Evolutionary conservation across 2,113 vertebrate species (phyloP), one percentile per base, ranked within the genome.

Genomic region (Saimiri boliviensis): DNA sequence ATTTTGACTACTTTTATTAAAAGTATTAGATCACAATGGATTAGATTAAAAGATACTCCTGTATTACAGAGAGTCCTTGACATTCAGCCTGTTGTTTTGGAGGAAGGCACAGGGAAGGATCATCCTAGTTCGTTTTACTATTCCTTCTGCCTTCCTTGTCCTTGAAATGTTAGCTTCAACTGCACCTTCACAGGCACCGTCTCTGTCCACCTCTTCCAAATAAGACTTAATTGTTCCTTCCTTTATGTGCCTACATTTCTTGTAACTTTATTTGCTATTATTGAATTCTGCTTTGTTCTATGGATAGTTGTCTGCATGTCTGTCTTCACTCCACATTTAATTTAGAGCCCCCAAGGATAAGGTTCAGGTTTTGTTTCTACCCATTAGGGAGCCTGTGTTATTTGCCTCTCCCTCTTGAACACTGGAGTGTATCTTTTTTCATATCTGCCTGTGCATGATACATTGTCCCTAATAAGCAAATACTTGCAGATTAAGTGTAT

Each of bases 81-180:
- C 21, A 19, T 49, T 66, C 17, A 86, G 16, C 11, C 66, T 13
- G 1, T 25, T 85, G 52, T 73, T 93, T 47, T 60, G 27, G 30
- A 77, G 45, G 73, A 63, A 82, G 56, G 35, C 4, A 3, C 13
- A 37, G 80, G 37, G 32, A 37, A 86, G 37, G 27, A 47, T 40
- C 6, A 6, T 21, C 16, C 3, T 4, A 0, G 0, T 20, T 54
- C 47, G 27, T 84, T 2, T 32, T 52, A 23, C 42, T 60, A 1
- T 60, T 76, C 25, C 11, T 8, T 83, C 74, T 54, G 19, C 32
- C 30, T 32, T 71, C 40, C 63, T 81, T 93, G 52, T 37, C 23
- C 68, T 54, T 83, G 27, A 91, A 60, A 54, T 20, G 14, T 84
- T 32, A 17, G 5, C 56, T n/a, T 54, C 68, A 42, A 2, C 10